These are phyloP conservation scores for Aphidius colemani DNA, from an alignment of 2,888 invertebrate genomes.

Conservation along the genomic window DNA sequence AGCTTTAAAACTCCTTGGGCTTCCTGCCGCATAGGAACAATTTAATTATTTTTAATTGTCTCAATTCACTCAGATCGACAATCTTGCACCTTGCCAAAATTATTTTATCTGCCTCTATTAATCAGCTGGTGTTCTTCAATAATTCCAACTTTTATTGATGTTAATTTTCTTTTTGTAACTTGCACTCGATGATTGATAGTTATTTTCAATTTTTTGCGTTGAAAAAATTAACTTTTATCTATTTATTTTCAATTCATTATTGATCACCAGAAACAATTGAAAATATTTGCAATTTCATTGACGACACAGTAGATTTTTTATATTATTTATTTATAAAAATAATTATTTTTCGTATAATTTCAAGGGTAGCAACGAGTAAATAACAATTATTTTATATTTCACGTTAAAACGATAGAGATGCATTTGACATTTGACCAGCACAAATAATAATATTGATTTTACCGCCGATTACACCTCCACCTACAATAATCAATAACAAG, in stretches of 20 bases:
- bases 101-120: neutral
- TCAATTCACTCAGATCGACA: constrained; percentile 11
- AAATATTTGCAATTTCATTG: too few relatives aligned
- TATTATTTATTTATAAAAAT: too few relatives aligned
- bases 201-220: too few relatives aligned
- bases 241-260: too few relatives aligned
- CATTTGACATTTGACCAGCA: constrained; percentile 33
- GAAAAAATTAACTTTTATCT: too few relatives aligned
- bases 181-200: too few relatives aligned
- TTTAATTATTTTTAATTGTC: neutral
- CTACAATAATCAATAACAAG: constrained; percentile 55
- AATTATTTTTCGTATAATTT: too few relatives aligned
- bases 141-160: too few relatives aligned
- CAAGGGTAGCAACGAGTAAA: too few relatives aligned
- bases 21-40: constrained; percentile 53
- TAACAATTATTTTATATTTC: constrained; percentile 21
- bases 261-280: too few relatives aligned
- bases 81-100: constrained; percentile 11
- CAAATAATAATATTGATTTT: constrained; percentile 52
- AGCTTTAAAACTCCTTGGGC: constrained; percentile 50
- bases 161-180: too few relatives aligned
- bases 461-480: constrained; percentile 55
- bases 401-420: constrained; percentile 17
- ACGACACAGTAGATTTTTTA: too few relatives aligned
- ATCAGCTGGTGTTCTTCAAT: neutral